Evolutionary conservation across 2,113 vertebrate genomes (phyloP).

Genomic region (Eurystomus gularis): DNA sequence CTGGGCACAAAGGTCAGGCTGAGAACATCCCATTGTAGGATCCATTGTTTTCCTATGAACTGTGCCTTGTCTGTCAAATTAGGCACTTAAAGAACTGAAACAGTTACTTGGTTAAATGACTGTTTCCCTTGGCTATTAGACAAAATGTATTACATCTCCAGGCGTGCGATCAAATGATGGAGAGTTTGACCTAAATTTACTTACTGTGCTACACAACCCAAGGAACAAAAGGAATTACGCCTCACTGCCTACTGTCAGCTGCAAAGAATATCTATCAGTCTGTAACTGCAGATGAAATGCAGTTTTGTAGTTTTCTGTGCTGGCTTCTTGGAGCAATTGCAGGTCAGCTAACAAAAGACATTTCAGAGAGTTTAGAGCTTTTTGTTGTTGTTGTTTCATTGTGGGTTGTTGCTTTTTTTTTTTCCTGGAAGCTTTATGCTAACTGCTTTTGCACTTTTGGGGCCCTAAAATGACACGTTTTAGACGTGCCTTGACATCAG

Average conservation of each 20-base stretch:
- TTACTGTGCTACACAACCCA: conserved; percentile 16
- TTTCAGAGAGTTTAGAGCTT: neutral
- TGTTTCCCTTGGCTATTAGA: conserved; percentile 22
- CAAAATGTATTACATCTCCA: conserved; percentile 14
- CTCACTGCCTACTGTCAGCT: conserved; percentile 27
- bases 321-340: neutral
- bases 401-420: neutral
- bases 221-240: neutral
- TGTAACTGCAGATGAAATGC: conserved; percentile 27
- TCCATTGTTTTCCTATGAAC: neutral
- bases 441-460: neutral
- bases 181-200: conserved; percentile 57
- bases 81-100: conserved; percentile 15
- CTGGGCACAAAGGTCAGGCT: neutral
- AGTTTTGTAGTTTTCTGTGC: neutral
- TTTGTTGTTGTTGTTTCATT: neutral
- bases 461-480: neutral
- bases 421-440: neutral
- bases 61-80: neutral
- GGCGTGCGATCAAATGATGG: conserved; percentile 16
- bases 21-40: neutral
- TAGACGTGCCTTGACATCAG: neutral
- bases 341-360: conserved; percentile 17
- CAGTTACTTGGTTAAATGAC: conserved; percentile 18
- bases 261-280: neutral